These are phyloP conservation scores for Drosophila longiperda DNA, from an alignment of 2,888 invertebrate genomes.

Conservation along the genomic window DNA sequence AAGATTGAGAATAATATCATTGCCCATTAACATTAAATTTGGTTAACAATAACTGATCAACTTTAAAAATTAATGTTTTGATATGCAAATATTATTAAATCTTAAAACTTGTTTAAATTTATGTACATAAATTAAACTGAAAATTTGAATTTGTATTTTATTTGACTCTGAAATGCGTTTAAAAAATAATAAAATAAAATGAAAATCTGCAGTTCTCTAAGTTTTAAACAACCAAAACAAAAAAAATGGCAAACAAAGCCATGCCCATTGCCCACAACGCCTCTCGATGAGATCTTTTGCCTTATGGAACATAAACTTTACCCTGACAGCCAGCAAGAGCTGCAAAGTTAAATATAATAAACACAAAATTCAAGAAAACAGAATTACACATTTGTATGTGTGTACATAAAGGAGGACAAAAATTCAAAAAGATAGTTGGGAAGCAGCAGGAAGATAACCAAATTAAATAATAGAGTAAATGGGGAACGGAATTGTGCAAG, in stretches of 20 bases:
- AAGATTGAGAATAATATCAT: background rate
- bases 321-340: conserved; percentile 48
- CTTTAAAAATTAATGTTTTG: background rate
- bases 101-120: background rate
- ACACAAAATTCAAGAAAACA: conserved; percentile 65
- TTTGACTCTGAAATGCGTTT: background rate
- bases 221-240: conserved; percentile 1
- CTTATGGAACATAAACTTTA: conserved; percentile 62
- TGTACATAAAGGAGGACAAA: background rate
- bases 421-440: background rate
- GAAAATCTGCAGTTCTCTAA: background rate
- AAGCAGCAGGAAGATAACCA: conserved; percentile 59
- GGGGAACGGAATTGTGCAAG: conserved; percentile 6
- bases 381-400: conserved; percentile 27
- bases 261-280: conserved; percentile 1
- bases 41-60: background rate
- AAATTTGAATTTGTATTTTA: background rate
- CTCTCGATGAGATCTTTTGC: background rate
- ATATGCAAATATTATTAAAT: background rate
- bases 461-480: conserved; percentile 76
- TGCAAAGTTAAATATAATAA: conserved; percentile 74
- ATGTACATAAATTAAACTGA: background rate
- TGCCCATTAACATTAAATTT: background rate
- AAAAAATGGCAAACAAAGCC: conserved; percentile 20
- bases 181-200: background rate